Evolutionary conservation across 2,888 invertebrate genomes (phyloP), one percentile per base, ranked within the genome.

Genomic region (Leptinotarsa tumamoca): DNA sequence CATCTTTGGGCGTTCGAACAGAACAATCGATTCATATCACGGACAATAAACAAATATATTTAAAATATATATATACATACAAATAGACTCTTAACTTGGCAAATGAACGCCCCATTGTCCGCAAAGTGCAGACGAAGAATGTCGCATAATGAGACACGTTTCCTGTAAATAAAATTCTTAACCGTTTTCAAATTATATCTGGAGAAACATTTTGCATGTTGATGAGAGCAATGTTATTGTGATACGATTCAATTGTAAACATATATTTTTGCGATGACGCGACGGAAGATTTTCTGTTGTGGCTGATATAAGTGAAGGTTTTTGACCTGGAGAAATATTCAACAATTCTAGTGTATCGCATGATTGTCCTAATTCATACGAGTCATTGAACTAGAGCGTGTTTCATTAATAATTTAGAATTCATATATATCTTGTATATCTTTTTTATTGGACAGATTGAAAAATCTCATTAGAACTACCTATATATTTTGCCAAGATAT

Each of bases 21-120:
- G 75, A 76, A 75, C 78, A 79, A 78, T 78, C 74, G 77, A 80
- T 80, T 79, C 78, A 72, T 73, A 79, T 80, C 80, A 80, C 80
- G 79, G 68, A 77, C 76, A 56, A 76, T 76, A 80, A 74, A 74
- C 74, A 74, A 71, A 74, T 74, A 73, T 73, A 80, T 78, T 63
- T 33, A 63, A 23, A 17, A 63, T 33, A 63, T n/a, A 63, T n/a
- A 63, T 79, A 76, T 76, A 77, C 75, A 74, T 74, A 80, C 76
- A 76, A 78, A 80, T 78, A 73, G 77, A 67, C 73, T 73, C 67
- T 73, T 76, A 78, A 58, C 69, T 71, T 76, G 76, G 67, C 75
- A 67, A 79, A 78, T 75, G 76, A 68, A 76, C 76, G 71, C 77
- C 75, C 74, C 72, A 80, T 79, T 81, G 81, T 81, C 80, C 78